Conservation (phyloP, 2,888 invertebrate species). For the Ichneumoninae sp. region DNA sequence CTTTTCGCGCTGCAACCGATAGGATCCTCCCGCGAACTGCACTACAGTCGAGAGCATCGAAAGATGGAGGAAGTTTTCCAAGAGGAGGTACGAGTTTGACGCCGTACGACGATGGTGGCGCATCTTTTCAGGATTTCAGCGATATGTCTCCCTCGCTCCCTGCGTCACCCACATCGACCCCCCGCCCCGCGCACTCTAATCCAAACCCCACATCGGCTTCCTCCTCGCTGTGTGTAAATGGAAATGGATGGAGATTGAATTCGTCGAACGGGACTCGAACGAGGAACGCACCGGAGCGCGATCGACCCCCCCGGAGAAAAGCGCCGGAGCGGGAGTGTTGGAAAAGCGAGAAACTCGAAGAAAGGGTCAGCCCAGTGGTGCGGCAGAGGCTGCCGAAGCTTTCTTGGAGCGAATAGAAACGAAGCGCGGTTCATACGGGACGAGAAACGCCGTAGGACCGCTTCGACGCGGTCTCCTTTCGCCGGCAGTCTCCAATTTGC, state of each 20-base stretch:
- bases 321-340: conserved; percentile 35
- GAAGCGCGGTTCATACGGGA: conserved; percentile 6
- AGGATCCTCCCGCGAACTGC: background rate
- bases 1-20: conserved; percentile 30
- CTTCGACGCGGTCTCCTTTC: conserved; percentile 55
- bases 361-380: conserved; percentile 64
- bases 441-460: background rate
- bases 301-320: conserved; percentile 49
- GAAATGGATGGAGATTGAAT: conserved; percentile 74
- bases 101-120: conserved; percentile 35
- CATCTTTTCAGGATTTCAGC: conserved; percentile 45
- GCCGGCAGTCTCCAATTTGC: conserved; percentile 70
- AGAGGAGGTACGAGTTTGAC: conserved; percentile 41
- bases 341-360: conserved; percentile 57
- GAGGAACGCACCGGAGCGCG: conserved; percentile 52
- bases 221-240: conserved; percentile 70
- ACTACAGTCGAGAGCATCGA: conserved; percentile 22
- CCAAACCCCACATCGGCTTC: conserved; percentile 65
- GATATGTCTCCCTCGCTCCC: conserved; percentile 21
- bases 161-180: conserved; percentile 17
- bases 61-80: conserved; percentile 19
- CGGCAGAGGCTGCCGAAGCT: conserved; percentile 20
- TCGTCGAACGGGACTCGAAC: conserved; percentile 60
- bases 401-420: conserved; percentile 44
- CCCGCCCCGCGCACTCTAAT: conserved; percentile 36